Base-by-base conservation (phyloP, 2,113 vertebrate species). In the Mesoclemmys tuberculata region DNA sequence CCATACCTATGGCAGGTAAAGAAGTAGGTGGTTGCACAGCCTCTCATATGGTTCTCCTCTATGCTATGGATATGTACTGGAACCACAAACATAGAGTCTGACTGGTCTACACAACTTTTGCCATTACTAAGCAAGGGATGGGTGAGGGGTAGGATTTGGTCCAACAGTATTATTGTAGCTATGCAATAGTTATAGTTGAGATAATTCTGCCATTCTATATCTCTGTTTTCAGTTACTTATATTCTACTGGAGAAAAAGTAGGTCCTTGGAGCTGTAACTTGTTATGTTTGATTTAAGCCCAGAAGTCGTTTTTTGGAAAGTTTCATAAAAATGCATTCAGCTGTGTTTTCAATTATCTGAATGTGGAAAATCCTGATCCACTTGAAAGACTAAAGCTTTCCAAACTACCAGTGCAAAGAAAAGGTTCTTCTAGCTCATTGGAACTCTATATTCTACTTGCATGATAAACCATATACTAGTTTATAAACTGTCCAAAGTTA, bases 281-380 rank as follows among this genome's bases (percentile, higher is more conserved):
- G 10, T 87, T 16, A 77, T 91, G 93, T 90, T 95, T 95, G 3
- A 3, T 48, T 94, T 93, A 75, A 91, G 12, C 4, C 55, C 10
- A 6, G 10, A 94, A 94, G 83, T 68, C 13, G 35, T 46, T 46
- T 41, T 77, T 27, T 90, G 29, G 1, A 71, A 84, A 48, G 38
- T 85, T 95, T 87, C 83, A 31, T 54, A 87, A 90, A 89, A 92
- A 44, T 22, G 1, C 77, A 92, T 80, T 48, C 11, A 78, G 27
- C 0, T 26, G 13, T 91, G 89, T 93, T 93, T 90, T 92, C 75
- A 27, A 16, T 13, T 95, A 49, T n/a, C 46, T 64, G 81, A n/a
- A 74, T 58, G 38, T 85, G 1, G 55, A 91, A 48, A 96, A 89
- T 86, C 46, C 44, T 83, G 56, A 64, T 11, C 46, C 31, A 24